phyloP scores from a whole-genome alignment of 2,888 invertebrate species.

The Rhagium mordax region DNA sequence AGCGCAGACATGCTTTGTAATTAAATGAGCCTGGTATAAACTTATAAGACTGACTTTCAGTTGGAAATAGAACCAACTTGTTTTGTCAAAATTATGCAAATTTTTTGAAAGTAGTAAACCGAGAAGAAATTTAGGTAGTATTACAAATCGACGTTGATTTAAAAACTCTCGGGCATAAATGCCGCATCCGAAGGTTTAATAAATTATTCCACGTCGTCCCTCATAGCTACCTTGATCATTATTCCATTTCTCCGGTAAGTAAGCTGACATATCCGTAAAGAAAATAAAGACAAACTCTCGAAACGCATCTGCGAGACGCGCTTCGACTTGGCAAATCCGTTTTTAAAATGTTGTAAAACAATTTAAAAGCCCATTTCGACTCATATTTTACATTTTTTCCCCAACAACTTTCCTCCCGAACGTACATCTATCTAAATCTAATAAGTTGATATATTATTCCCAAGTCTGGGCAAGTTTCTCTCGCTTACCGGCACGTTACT shows the following conservation, averaged over 20 bases:
- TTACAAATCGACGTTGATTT: too few species aligned
- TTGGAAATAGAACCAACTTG: too few species aligned
- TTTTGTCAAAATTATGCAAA: too few species aligned
- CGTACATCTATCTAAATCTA: slow-evolving; percentile 49
- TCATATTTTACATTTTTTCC: slow-evolving; percentile 28
- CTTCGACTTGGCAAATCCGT: slow-evolving; percentile 16
- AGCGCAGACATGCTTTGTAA: too few species aligned
- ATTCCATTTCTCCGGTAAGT: not conserved
- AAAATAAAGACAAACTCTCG: not conserved
- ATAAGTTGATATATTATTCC: slow-evolving; percentile 53
- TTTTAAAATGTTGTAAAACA: slow-evolving; percentile 29
- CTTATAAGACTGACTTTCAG: too few species aligned
- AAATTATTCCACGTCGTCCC: not conserved
- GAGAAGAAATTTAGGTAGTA: too few species aligned
- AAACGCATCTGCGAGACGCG: not conserved
- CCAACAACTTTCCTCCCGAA: slow-evolving; percentile 32
- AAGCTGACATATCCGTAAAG: not conserved
- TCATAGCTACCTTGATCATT: not conserved
- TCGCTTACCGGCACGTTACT: slow-evolving; percentile 43
- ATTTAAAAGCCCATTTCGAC: slow-evolving; percentile 32
- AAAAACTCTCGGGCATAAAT: not conserved
- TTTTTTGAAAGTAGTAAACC: too few species aligned
- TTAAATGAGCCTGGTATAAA: too few species aligned
- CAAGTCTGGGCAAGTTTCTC: slow-evolving; percentile 40
- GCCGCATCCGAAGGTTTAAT: not conserved